A percentile compares a stretch with the other conserved stretches of the same genome.
phyloP scores from a whole-genome alignment of 2,113 vertebrate species.

The Nesogale talazaci region DNA sequence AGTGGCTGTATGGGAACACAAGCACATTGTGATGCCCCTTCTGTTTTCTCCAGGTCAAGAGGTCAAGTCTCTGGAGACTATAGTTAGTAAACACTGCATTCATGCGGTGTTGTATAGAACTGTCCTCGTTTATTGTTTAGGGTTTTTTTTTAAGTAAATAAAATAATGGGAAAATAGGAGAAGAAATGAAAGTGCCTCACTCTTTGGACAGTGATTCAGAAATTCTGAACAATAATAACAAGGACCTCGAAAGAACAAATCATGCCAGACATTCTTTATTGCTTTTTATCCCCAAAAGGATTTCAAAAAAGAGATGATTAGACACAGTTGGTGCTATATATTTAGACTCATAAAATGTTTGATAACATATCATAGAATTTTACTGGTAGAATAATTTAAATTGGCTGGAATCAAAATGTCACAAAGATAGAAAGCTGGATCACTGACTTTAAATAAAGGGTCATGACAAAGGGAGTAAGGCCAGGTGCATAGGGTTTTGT shows the following conservation, averaged over 20 bases:
- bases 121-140: not conserved
- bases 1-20: rapidly evolving
- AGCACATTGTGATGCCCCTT: not conserved
- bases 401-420: constrained; percentile 26
- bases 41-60: not conserved
- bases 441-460: not conserved
- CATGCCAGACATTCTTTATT: not conserved
- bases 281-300: not conserved
- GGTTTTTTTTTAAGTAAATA: constrained; percentile 11
- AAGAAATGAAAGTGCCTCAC: not conserved
- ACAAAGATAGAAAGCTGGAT: not conserved
- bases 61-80: rapidly evolving
- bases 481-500: not conserved
- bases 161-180: not conserved
- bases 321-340: not conserved
- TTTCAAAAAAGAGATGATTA: not conserved
- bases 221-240: not conserved
- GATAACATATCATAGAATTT: constrained; percentile 19
- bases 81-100: not conserved
- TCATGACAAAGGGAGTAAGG: not conserved
- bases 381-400: constrained; percentile 53
- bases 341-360: constrained; percentile 38
- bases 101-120: not conserved
- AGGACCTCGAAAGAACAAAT: not conserved
- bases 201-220: not conserved